phyloP scores from a whole-genome alignment of 2,113 vertebrate species.

The Mixornis gularis region DNA sequence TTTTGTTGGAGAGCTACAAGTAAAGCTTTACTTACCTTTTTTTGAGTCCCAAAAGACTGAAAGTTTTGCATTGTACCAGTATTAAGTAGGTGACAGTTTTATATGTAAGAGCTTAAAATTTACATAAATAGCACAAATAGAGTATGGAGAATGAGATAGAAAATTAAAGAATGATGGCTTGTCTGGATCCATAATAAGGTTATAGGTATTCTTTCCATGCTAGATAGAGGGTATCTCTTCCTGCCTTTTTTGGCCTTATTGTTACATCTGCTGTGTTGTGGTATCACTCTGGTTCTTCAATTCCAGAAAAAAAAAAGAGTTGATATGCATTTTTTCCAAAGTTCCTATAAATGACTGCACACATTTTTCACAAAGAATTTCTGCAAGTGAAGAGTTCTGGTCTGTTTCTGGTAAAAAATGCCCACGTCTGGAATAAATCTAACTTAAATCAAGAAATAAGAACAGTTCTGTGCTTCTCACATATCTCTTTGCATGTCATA shows the following conservation, averaged over 20 bases:
- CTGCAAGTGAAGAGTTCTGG: neutral
- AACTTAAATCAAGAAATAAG: neutral
- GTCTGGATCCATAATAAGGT: neutral
- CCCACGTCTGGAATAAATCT: constrained; percentile 30
- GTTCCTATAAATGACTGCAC: neutral
- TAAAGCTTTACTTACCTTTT: neutral
- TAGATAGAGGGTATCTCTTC: neutral
- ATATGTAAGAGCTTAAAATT: neutral
- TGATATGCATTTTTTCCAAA: neutral
- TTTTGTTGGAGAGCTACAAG: neutral
- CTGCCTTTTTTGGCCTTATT: neutral
- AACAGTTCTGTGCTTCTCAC: neutral
- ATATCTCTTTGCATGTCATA: neutral
- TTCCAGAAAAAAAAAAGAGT: neutral
- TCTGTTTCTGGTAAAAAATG: neutral
- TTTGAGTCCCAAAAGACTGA: neutral
- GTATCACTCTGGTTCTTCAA: neutral
- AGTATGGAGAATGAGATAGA: neutral
- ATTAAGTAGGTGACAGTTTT: neutral
- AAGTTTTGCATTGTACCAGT: neutral
- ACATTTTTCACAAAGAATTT: neutral
- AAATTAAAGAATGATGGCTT: neutral
- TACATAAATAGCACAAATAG: neutral
- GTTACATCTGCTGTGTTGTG: neutral
- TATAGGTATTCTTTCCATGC: neutral